These are phyloP conservation scores for Apis cerana DNA, from an alignment of 1,140 invertebrate genomes.

Conservation along the genomic window DNA sequence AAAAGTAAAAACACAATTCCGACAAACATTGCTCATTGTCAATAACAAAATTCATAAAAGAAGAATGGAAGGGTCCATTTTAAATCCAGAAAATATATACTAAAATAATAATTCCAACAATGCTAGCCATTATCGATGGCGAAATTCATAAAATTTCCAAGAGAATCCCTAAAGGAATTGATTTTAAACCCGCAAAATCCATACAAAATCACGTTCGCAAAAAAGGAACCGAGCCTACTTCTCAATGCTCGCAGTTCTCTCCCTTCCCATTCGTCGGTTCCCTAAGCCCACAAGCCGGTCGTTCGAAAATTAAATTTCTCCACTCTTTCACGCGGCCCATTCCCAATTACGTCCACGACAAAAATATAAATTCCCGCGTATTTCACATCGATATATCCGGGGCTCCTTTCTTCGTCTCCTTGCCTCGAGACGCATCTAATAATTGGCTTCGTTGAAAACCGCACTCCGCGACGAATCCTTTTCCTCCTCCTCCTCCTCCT, in stretches of 20 bases:
- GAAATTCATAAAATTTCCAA: neutral
- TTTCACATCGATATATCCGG: constrained; percentile 56
- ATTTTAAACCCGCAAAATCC: neutral
- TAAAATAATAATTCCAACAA: no score
- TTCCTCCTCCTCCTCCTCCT: constrained; percentile 55
- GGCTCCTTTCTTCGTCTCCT: constrained; percentile 35
- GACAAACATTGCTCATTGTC: no score
- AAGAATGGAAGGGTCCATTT: no score
- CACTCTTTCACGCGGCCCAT: constrained; percentile 38
- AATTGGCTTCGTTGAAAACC: constrained; percentile 81
- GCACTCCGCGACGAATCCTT: constrained; percentile 80
- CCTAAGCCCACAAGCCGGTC: neutral
- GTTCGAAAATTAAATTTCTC: constrained; percentile 49
- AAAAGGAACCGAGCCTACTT: neutral
- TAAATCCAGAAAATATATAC: no score
- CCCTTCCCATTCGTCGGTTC: neutral
- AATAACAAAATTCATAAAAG: no score
- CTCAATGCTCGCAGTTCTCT: neutral
- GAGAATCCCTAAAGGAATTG: neutral
- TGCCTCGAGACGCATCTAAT: constrained; percentile 76
- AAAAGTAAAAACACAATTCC: no score
- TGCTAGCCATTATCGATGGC: neutral
- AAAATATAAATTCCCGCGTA: constrained; percentile 47
- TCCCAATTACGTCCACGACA: constrained; percentile 36
- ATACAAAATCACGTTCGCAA: neutral